Percentiles rank a stretch among this genome's conserved stretches.
Conservation (phyloP, 2,797 vertebrate species). For the Epinephelus coioides region DNA sequence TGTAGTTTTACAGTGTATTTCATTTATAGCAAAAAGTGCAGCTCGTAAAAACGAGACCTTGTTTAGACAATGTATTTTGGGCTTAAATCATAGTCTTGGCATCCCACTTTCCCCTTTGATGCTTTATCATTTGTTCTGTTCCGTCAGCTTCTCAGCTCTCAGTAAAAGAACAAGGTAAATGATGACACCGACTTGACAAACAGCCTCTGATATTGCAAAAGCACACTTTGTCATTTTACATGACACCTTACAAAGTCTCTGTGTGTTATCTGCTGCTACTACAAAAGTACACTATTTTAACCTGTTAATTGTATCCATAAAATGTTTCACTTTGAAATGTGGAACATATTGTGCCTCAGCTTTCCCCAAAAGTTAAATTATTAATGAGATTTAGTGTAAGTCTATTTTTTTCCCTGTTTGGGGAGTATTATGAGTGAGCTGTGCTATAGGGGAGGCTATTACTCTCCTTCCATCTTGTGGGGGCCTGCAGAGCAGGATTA, state of each 20-base stretch:
- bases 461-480: slow-evolving; percentile 51
- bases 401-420: slow-evolving; percentile 56
- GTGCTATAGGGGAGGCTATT: slow-evolving; percentile 63
- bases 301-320: slow-evolving; percentile 50
- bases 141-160: slow-evolving; percentile 9
- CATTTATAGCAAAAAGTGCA: slow-evolving; percentile 12
- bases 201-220: slow-evolving; percentile 48
- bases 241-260: slow-evolving; percentile 36
- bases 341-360: slow-evolving; percentile 36
- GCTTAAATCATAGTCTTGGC: slow-evolving; percentile 31
- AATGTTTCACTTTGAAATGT: slow-evolving; percentile 67
- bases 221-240: slow-evolving; percentile 51
- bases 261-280: slow-evolving; percentile 38
- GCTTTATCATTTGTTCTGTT: slow-evolving; percentile 42
- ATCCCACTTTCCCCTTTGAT: background rate
- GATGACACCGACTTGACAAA: slow-evolving; percentile 42
- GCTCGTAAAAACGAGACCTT: background rate
- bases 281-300: slow-evolving; percentile 59
- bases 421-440: slow-evolving; percentile 61
- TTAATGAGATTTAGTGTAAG: slow-evolving; percentile 71
- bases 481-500: slow-evolving; percentile 54
- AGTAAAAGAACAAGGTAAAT: slow-evolving; percentile 14
- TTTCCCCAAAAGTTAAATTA: slow-evolving; percentile 66
- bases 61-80: slow-evolving; percentile 20
- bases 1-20: slow-evolving; percentile 2